These are phyloP conservation scores for Phalacrocorax carbo DNA, from an alignment of 2,113 vertebrate genomes.

Conservation along the genomic window DNA sequence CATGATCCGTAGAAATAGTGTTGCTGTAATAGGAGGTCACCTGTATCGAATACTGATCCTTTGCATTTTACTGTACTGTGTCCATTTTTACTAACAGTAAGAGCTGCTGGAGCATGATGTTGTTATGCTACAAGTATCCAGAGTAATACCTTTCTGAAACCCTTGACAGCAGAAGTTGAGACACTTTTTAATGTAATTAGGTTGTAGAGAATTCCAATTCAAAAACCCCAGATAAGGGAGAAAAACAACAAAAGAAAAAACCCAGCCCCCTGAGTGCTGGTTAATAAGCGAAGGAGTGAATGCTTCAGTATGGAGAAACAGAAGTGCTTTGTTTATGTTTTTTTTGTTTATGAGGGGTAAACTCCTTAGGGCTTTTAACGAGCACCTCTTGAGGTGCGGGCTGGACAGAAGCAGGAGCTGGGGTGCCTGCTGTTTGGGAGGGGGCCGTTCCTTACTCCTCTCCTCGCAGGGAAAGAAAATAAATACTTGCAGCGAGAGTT, in stretches of 20 bases:
- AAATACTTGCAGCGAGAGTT: neutral
- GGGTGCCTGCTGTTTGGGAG: neutral
- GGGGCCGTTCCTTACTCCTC: neutral
- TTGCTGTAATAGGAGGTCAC: fast-evolving
- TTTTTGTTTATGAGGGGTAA: neutral
- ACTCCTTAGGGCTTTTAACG: neutral
- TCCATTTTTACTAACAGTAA: neutral
- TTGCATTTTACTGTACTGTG: neutral
- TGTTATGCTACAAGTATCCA: neutral
- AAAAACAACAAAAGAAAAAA: neutral
- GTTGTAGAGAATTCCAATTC: neutral
- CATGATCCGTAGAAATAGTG: neutral
- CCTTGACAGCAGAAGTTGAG: neutral
- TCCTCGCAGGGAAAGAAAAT: too few species aligned
- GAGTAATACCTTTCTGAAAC: neutral
- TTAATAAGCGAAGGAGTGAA: neutral
- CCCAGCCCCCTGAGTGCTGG: too few species aligned
- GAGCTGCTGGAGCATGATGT: neutral
- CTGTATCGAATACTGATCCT: neutral
- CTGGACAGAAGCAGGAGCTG: fast-evolving
- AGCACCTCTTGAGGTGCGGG: fast-evolving
- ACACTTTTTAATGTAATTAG: neutral
- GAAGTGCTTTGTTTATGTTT: neutral
- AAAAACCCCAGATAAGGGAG: neutral
- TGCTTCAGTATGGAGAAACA: neutral